Base-by-base conservation (phyloP, 2,113 vertebrate species). In the Pelmatolapia mariae region DNA sequence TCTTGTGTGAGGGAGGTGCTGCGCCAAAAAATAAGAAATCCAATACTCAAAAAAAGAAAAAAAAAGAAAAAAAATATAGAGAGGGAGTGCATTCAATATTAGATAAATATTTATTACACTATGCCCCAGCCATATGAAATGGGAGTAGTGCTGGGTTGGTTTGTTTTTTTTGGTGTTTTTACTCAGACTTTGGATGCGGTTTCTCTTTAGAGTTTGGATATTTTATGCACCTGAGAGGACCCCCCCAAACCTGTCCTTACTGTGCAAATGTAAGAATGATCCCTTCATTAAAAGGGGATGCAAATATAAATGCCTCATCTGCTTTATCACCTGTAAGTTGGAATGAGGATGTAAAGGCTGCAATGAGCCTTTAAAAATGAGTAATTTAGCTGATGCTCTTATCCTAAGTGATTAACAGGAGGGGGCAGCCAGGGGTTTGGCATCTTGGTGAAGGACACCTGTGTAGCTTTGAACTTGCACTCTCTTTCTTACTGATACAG, bases 301-400 rank as follows among this genome's bases (percentile, higher is more conserved):
- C 86, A 90, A 87, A 92, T 66, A 90, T 38, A 82, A 90, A 88
- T 40, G 83, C 50, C 86, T 92, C 90, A 83, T 86, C 91, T 91
- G 53, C 80, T 90, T 89, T 36, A 86, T 86, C 61, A 61, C 78
- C 87, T 81, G 10, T 86, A 52, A 91, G 57, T 80, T 8, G 10
- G 80, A 85, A 31, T 57, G 82, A 81, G 88, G 83, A 89, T 59
- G 71, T 56, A 86, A 93, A 53, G 66, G 81, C 86, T 29, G 80
- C 71, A 89, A 68, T 33, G 81, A 85, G 86, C 61, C 79, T 66
- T 87, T 89, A 80, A 88, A 87, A 92, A 91, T 45, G 7, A 86
- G 80, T 80, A 45, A 8, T 81, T 89, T 80, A 89, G 80, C 78
- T 57, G 56, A 79, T 31, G 84, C 90, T 83, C 78, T 87, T 45